Evolutionary conservation across 2,113 vertebrate species (phyloP).

Genomic region (Syngnathoides biaculeatus): DNA sequence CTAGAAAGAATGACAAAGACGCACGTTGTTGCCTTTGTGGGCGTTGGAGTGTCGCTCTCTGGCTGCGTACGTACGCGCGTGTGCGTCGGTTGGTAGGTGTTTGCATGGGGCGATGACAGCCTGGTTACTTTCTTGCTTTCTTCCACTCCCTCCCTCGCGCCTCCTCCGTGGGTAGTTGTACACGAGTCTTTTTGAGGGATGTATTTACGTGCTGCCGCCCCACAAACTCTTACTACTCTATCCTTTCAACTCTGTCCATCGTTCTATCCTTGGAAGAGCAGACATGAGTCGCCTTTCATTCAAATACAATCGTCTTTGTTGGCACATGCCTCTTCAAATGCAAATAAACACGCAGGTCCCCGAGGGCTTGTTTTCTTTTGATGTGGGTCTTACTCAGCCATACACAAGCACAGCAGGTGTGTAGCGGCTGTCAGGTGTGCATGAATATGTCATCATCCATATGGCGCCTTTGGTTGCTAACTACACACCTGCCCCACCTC

Average conservation of each 20-base stretch:
- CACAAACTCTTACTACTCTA: background rate
- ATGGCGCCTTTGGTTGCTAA: slow-evolving; percentile 66
- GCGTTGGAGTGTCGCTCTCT: slow-evolving; percentile 38
- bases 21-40: slow-evolving; percentile 61
- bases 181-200: slow-evolving; percentile 8
- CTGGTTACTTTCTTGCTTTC: slow-evolving; percentile 7
- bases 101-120: background rate
- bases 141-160: slow-evolving; percentile 3
- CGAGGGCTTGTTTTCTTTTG: slow-evolving; percentile 54
- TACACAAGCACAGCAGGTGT: slow-evolving; percentile 79
- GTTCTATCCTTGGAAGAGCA: slow-evolving; percentile 31
- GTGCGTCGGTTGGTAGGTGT: slow-evolving; percentile 29
- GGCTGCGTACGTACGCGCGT: slow-evolving; percentile 23
- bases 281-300: slow-evolving; percentile 51
- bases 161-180: slow-evolving; percentile 15
- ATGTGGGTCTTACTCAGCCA: slow-evolving; percentile 62
- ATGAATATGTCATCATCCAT: slow-evolving; percentile 70
- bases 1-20: slow-evolving; percentile 54
- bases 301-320: slow-evolving; percentile 49
- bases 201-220: slow-evolving; percentile 10
- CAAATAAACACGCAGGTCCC: slow-evolving; percentile 33
- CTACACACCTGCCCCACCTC: slow-evolving; percentile 56
- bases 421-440: slow-evolving; percentile 77
- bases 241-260: slow-evolving; percentile 17
- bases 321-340: slow-evolving; percentile 46